These are phyloP conservation scores for Catamblyrhynchus diadema DNA, from an alignment of 2,797 vertebrate species.

Conservation along the genomic window DNA sequence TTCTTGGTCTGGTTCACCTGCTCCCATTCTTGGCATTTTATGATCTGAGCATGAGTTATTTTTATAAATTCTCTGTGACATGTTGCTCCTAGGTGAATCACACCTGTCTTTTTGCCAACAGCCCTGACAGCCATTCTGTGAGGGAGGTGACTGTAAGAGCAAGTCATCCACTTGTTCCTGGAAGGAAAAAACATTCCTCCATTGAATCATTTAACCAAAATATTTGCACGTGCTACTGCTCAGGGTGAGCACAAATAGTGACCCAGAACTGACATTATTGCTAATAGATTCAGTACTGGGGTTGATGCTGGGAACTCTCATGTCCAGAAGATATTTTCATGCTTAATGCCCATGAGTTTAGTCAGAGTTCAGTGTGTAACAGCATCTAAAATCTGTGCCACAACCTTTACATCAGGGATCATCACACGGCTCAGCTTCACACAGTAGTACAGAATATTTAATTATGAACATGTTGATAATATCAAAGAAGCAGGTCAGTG, in stretches of 20 bases:
- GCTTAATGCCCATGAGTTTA: background rate
- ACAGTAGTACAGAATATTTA: background rate
- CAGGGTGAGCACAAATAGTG: background rate
- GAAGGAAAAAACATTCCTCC: background rate
- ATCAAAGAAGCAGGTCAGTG: background rate
- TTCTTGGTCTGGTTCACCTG: background rate
- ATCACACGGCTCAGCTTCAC: background rate
- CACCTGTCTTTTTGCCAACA: background rate
- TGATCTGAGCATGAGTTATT: background rate
- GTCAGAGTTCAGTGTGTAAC: background rate
- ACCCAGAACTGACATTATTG: background rate
- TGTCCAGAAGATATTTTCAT: background rate
- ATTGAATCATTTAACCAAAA: background rate
- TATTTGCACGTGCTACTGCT: background rate
- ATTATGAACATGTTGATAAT: background rate
- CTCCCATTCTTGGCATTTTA: background rate
- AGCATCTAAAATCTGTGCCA: background rate
- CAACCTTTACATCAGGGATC: background rate
- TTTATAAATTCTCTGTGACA: background rate
- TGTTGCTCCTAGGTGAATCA: background rate
- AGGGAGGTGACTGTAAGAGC: background rate
- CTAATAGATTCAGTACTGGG: background rate
- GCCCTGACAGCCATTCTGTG: background rate
- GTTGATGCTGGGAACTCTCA: background rate
- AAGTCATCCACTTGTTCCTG: background rate